Base-by-base conservation (phyloP, 2,113 vertebrate genomes). In the Rhynchopsitta pachyrhyncha region DNA sequence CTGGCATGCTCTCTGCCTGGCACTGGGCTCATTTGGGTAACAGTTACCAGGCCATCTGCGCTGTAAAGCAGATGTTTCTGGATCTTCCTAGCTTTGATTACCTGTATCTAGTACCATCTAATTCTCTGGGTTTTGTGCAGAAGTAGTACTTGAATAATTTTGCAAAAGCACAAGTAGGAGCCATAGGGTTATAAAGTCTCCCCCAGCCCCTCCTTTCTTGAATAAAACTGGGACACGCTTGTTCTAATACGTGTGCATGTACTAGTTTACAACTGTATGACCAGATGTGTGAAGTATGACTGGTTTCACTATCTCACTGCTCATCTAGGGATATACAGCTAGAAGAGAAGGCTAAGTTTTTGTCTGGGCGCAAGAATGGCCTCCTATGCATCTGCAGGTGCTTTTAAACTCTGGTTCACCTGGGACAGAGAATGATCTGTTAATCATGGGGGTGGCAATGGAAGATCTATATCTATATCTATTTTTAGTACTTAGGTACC, bases 61-160 rank as follows among this genome's bases (percentile, higher is more conserved):
- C 24, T 37, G 7, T 20, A 41, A 13, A 15, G 29, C 42, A 35
- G 28, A 5, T 37, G 11, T 31, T 75, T 69, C 31, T 11, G 53
- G 29, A 37, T 85, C 53, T 62, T 59, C 49, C 28, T 53, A 1
- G 8, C 19, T 79, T 59, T 4, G 63, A 18, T 63, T 81, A 4
- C n/a, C 17, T 6, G 2, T 25, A 7, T 29, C 35, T 35, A 33
- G 25, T 37, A 9, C 42, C 0, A 0, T 53, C 17, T 17, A 46
- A n/a, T 66, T 55, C 13, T 42, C n/a, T 49, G 25, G 13, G 17
- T 18, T 63, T 77, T 86, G 55, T 71, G 29, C 24, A 31, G 41
- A 74, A 77, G 42, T 20, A 29, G 6, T 27, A 5, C 12, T 55
- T 4, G 1, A 47, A 25, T 27, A 53, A 59, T 69, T 73, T 82